These are phyloP conservation scores for Hipparchia sbordonii DNA, from an alignment of 2,888 invertebrate genomes.

Conservation along the genomic window DNA sequence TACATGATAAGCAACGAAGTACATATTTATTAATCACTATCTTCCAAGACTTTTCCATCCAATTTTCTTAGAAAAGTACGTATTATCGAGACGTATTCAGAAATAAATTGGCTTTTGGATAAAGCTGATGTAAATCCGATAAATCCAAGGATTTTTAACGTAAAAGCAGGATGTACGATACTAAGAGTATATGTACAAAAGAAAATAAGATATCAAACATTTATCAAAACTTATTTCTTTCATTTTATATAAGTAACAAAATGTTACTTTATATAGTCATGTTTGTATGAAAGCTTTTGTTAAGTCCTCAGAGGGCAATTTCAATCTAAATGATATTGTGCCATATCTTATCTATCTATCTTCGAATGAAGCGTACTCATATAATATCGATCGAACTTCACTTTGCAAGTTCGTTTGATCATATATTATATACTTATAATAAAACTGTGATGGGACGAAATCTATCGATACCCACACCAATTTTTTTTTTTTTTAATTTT, in stretches of 20 bases:
- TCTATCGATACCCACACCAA: no score
- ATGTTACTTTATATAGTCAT: not conserved
- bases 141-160: conserved; percentile 26
- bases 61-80: conserved; percentile 23
- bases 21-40: not conserved
- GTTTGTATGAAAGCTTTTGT: not conserved
- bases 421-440: no score
- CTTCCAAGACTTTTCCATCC: conserved; percentile 18
- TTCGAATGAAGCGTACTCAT: no score
- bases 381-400: no score
- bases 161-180: not conserved
- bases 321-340: not conserved
- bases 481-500: no score
- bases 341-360: not conserved
- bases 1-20: not conserved
- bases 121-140: conserved; percentile 36
- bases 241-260: not conserved
- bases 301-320: not conserved
- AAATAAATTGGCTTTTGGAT: conserved; percentile 37
- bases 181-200: conserved; percentile 8
- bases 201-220: conserved; percentile 3
- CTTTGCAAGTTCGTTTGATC: no score
- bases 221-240: not conserved
- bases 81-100: conserved; percentile 34
- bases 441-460: not conserved